Base-by-base conservation (phyloP, 2,888 invertebrate genomes). In the Chymomyza fuscimana region DNA sequence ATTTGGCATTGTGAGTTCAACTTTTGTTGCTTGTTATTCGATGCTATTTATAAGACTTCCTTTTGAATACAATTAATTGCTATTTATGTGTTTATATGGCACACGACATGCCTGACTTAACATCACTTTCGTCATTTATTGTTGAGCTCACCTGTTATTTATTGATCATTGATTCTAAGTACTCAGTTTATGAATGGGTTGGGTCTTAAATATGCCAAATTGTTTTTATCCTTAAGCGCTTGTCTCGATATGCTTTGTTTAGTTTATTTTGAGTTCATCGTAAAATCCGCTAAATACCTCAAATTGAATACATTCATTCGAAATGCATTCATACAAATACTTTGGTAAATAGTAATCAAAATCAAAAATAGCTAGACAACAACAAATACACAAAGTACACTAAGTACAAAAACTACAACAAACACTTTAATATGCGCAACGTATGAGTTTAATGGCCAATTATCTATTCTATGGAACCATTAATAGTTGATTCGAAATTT, bases 361-460 rank as follows among this genome's bases (percentile, higher is more conserved):
- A 22, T 25, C 29, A 29, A 19, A 58, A 25, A 58, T 22, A 58
- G 5, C 22, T 25, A 10, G 2, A 54, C 1, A 54, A 19, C 1
- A 54, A 54, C 5, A n/a, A 54, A 54, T 19, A 54, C 4, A n/a
- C 9, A 6, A 54, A 54, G 15, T 25, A 25, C 25, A 25, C 25
- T 25, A 3, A 25, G 25, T 25, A 25, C 15, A 51, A 51, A 1
- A 51, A 51, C 15, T 15, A 51, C 15, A 32, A 32, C 67, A n/a
- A 56, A 22, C 68, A 80, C 78, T 82, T 84, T 87, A 83, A 78
- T 84, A 84, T 84, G 60, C 74, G 56, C 67, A 76, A 69, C 69
- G 77, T 87, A 81, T 86, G 83, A 79, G 80, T 69, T 81, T 84
- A 83, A 84, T 87, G 79, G 87, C 86, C 87, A 86, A 84, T 84